Evolutionary conservation across 2,888 invertebrate genomes (phyloP).

Genomic region (Himalopsyche kuldschensis): DNA sequence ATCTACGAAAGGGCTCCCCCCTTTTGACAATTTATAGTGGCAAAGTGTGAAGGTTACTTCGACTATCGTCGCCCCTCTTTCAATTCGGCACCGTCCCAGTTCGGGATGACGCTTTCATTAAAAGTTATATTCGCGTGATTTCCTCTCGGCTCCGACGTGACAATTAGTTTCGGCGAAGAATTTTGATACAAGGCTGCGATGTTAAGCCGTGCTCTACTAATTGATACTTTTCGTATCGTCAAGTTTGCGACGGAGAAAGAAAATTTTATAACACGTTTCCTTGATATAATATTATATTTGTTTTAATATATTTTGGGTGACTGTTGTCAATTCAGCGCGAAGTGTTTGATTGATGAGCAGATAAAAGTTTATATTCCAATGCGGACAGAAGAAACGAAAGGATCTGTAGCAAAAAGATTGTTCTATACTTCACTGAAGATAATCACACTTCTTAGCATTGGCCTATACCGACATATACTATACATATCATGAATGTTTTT

Average conservation of each 20-base stretch:
- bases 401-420: too few species aligned
- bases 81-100: neutral
- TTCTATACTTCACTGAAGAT: too few species aligned
- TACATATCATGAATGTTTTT: too few species aligned
- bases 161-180: neutral
- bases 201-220: neutral
- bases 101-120: constrained; percentile 28
- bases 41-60: constrained; percentile 21
- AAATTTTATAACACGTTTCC: neutral
- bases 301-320: neutral
- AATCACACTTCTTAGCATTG: too few species aligned
- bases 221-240: neutral
- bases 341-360: too few species aligned
- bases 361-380: too few species aligned
- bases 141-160: neutral
- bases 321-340: neutral
- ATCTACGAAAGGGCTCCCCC: constrained; percentile 7
- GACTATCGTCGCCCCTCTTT: constrained; percentile 13
- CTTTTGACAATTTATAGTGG: constrained; percentile 16
- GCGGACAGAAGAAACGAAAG: too few species aligned
- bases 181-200: neutral
- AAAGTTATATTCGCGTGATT: constrained; percentile 16
- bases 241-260: neutral
- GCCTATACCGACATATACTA: too few species aligned
- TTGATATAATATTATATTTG: neutral